Base-by-base conservation (phyloP, 2,888 invertebrate genomes). In the Acanthoscelides obtectus region DNA sequence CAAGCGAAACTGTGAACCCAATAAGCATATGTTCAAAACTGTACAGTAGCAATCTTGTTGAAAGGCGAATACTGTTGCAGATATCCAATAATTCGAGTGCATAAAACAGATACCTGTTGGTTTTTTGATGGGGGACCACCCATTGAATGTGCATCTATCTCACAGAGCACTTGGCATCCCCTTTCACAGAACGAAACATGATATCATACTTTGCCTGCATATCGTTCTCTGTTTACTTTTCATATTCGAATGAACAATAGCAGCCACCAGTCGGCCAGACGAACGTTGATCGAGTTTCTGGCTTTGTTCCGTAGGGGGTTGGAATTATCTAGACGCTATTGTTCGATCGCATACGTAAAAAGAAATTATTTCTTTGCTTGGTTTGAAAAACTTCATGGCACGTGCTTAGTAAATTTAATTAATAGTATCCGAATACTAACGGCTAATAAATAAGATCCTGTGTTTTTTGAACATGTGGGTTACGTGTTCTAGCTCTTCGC, bases 191-290 rank as follows among this genome's bases (percentile, higher is more conserved):
- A 83, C 80, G 84, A 81, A 84, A 84, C 81, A 82, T 68, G 76
- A 76, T 76, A 76, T 74, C 72, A 73, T 72, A 82, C 81, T 82
- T 72, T 69, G 72, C 74, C 72, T 76, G 74, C 76, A 74, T 83
- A 45, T 45, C 45, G 45, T 45, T 45, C 73, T 76, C 75, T 85
- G 84, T 85, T 85, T 84, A 83, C 84, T 83, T 85, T 85, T 84
- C 84, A 85, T 85, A 85, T 84, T 77, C 82, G 81, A 83, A 80
- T 85, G 84, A 82, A 84, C 84, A 84, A 84, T 83, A 81, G 80
- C 71, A 79, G 74, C 79, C 45, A 45, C 45, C 45, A 82, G 79
- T 79, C 74, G 82, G 67, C 81, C 83, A 83, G 77, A 76, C 73
- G 70, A 74, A 71, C 70, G 72, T 64, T 75, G 45, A 1, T 45